Evolutionary conservation across 2,797 vertebrate species (phyloP).

Genomic region (Bradypus variegatus): DNA sequence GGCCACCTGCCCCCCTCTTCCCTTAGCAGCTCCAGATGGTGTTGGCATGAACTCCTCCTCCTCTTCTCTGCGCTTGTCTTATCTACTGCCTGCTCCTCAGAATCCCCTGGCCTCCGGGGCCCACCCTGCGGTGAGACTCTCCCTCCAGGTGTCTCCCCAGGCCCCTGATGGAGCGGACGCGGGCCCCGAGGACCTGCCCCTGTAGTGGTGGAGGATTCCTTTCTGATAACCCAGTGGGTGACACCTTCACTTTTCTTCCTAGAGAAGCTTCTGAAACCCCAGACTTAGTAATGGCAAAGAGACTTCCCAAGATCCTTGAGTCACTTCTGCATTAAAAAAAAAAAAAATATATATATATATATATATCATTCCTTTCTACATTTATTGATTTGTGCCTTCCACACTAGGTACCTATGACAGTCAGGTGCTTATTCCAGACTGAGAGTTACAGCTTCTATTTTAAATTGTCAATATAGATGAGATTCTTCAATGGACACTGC

Average conservation of each 20-base stretch:
- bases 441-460: neutral
- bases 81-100: neutral
- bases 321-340: neutral
- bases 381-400: neutral
- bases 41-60: neutral
- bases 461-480: neutral
- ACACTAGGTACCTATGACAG: neutral
- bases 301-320: neutral
- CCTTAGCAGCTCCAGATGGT: neutral
- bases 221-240: neutral
- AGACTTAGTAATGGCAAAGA: neutral
- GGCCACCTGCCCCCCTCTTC: neutral
- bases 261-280: neutral
- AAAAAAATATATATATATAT: too few species aligned
- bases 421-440: neutral
- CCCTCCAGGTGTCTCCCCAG: accelerated
- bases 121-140: neutral
- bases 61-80: neutral
- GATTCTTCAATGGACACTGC: neutral
- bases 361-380: neutral
- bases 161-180: neutral
- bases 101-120: neutral
- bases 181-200: neutral
- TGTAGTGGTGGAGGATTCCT: neutral
- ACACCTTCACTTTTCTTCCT: neutral